Conservation (phyloP, 2,113 vertebrate species). For the Podarcis raffonei region DNA sequence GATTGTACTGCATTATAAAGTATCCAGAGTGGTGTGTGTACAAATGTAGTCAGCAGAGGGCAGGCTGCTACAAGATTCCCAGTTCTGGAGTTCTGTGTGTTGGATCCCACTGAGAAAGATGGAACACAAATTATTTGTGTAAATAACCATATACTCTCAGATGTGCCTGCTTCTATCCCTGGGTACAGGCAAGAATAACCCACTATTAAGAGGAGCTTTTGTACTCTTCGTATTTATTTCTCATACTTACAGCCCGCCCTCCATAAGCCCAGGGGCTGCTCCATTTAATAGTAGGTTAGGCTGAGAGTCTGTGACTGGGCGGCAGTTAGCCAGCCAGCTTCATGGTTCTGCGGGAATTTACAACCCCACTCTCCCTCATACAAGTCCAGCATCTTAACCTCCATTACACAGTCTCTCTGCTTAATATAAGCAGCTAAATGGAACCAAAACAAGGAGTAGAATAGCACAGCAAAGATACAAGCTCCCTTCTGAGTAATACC, state of each 20-base stretch:
- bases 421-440: neutral
- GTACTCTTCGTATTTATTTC: neutral
- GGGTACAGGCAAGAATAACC: neutral
- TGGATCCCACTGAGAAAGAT: neutral
- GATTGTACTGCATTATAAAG: neutral
- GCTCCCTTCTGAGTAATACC: no score
- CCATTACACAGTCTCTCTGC: neutral
- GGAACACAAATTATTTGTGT: neutral
- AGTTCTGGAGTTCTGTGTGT: neutral
- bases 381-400: neutral
- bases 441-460: neutral
- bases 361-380: no score
- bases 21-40: neutral
- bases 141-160: neutral
- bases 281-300: neutral
- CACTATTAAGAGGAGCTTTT: neutral
- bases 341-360: neutral
- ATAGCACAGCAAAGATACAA: neutral
- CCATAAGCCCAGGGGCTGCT: neutral
- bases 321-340: no score
- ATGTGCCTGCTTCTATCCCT: neutral
- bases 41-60: slow-evolving; percentile 26
- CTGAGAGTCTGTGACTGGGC: neutral
- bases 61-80: neutral
- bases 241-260: neutral